Conservation (phyloP, 2,888 invertebrate species). For the Disparrhopalites patrizii region DNA sequence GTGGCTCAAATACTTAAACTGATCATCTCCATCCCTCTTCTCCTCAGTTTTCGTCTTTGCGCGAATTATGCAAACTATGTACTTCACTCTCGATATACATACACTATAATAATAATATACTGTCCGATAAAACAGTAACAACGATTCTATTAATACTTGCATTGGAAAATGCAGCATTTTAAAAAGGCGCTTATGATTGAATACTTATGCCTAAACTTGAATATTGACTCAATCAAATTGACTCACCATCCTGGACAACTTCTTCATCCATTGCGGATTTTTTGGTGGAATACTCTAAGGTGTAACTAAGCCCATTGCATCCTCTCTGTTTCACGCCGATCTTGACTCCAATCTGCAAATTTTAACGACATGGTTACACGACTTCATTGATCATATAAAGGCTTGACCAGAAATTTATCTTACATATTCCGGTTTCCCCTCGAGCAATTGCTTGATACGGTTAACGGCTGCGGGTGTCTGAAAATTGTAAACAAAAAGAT, state of each 20-base stretch:
- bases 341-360: constrained; percentile 72
- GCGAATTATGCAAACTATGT: too few species aligned
- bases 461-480: constrained; percentile 78
- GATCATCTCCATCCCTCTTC: too few species aligned
- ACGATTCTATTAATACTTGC: neutral
- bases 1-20: too few species aligned
- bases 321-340: constrained; percentile 96
- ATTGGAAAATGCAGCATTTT: constrained; percentile 1
- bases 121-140: too few species aligned
- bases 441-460: constrained; percentile 75
- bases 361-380: neutral
- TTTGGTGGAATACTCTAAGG: constrained; percentile 83
- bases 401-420: constrained; percentile 50
- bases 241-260: constrained; percentile 83
- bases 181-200: neutral
- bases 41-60: too few species aligned
- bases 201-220: neutral
- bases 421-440: constrained; percentile 68
- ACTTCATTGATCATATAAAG: neutral
- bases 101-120: too few species aligned
- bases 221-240: neutral
- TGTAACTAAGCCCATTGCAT: constrained; percentile 97
- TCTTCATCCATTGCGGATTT: constrained; percentile 96
- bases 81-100: too few species aligned
- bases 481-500: constrained; percentile 8